Conservation (phyloP, 2,797 vertebrate species). For the Limnodromus scolopaceus region DNA sequence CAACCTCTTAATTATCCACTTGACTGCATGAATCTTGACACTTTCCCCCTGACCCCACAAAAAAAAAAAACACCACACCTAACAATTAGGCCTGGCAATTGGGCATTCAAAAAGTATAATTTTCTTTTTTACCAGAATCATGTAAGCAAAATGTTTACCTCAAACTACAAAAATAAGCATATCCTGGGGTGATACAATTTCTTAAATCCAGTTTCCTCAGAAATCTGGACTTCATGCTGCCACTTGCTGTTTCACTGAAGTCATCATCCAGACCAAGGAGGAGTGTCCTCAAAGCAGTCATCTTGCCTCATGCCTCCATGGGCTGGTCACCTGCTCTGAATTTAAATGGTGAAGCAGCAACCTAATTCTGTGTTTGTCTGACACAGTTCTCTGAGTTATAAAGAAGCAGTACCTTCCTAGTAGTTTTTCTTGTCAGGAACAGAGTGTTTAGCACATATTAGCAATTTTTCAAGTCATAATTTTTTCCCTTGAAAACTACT, state of each 20-base stretch:
- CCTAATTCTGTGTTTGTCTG: neutral
- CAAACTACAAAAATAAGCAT: neutral
- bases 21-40: neutral
- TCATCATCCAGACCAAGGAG: neutral
- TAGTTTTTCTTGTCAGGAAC: neutral
- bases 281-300: neutral
- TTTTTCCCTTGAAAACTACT: neutral
- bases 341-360: neutral
- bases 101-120: neutral
- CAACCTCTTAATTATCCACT: neutral
- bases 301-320: neutral
- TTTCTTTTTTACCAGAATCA: neutral
- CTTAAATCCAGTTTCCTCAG: neutral
- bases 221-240: neutral
- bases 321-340: neutral
- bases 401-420: neutral
- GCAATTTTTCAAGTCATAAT: neutral
- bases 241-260: neutral
- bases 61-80: neutral
- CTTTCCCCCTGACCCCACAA: accelerated
- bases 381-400: neutral
- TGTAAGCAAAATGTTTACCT: neutral
- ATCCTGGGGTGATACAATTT: neutral
- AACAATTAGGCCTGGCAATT: neutral
- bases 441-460: neutral